These are phyloP conservation scores for Psylliodes chrysocephalus DNA, from an alignment of 2,888 invertebrate species.

Conservation along the genomic window DNA sequence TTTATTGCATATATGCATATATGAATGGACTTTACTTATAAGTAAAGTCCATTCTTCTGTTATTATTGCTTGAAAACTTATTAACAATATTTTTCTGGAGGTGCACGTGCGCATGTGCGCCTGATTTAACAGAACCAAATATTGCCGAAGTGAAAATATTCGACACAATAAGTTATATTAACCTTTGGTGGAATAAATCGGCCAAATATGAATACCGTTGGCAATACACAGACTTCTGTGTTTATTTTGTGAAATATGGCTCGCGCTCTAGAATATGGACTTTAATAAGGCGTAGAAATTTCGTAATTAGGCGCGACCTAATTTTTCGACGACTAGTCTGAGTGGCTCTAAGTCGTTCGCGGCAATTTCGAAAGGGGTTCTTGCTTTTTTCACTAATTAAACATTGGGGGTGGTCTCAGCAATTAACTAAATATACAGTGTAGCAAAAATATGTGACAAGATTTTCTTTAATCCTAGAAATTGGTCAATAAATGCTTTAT, in stretches of 20 bases:
- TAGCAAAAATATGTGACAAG: too few species aligned
- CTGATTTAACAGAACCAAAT: too few species aligned
- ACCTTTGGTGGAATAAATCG: slow-evolving; percentile 15
- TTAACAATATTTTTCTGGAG: too few species aligned
- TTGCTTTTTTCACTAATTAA: not conserved
- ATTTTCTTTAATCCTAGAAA: too few species aligned
- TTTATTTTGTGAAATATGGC: slow-evolving; percentile 44
- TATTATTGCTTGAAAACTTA: too few species aligned
- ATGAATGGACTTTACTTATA: too few species aligned
- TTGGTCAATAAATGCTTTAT: too few species aligned
- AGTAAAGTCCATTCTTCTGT: too few species aligned
- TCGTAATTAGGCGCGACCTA: slow-evolving; percentile 44
- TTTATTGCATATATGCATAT: too few species aligned
- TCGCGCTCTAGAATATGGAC: slow-evolving; percentile 33
- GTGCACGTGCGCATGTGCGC: too few species aligned
- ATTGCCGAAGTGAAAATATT: too few species aligned
- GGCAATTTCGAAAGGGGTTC: not conserved
- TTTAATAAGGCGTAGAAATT: slow-evolving; percentile 44
- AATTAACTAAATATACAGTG: not conserved
- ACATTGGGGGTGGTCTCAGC: not conserved
- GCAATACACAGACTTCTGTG: slow-evolving; percentile 34
- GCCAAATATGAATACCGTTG: not conserved
- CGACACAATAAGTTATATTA: too few species aligned
- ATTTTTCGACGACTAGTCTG: slow-evolving; percentile 28
- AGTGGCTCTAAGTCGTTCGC: slow-evolving; percentile 15